phyloP scores from a whole-genome alignment of 2,113 vertebrate species.

The Ranitomeya imitator region DNA sequence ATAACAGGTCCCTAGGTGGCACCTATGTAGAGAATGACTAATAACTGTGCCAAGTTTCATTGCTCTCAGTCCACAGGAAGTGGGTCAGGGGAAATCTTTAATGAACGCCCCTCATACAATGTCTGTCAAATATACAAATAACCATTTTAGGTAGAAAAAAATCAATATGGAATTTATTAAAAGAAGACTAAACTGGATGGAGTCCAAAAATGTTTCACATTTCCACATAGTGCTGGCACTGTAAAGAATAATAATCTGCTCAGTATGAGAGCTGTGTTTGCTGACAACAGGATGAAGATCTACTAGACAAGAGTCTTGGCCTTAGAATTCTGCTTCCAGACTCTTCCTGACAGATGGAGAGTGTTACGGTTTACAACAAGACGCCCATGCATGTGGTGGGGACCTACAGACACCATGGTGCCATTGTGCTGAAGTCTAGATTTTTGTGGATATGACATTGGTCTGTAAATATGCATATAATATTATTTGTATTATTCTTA shows the following conservation, averaged over 20 bases:
- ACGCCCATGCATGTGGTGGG: neutral
- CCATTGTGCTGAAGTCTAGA: neutral
- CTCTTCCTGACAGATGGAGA: neutral
- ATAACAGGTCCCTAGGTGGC: too few species aligned
- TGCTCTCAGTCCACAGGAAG: too few species aligned
- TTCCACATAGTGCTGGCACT: neutral
- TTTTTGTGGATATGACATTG: neutral
- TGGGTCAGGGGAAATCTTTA: too few species aligned
- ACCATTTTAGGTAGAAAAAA: neutral
- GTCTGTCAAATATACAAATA: neutral
- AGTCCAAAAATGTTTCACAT: neutral
- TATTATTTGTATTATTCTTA: neutral
- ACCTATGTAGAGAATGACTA: too few species aligned
- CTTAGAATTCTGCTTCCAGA: neutral
- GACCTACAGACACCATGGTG: slow-evolving; percentile 14
- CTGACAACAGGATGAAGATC: neutral
- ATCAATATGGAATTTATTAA: too few species aligned
- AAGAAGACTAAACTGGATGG: neutral
- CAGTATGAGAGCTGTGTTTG: neutral
- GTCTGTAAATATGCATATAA: neutral
- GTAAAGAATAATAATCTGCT: neutral
- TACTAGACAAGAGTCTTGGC: neutral
- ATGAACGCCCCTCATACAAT: too few species aligned
- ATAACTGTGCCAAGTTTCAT: too few species aligned
- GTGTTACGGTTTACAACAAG: slow-evolving; percentile 3